phyloP scores from a whole-genome alignment of 2,888 invertebrate genomes.

The Drosophila formosana region DNA sequence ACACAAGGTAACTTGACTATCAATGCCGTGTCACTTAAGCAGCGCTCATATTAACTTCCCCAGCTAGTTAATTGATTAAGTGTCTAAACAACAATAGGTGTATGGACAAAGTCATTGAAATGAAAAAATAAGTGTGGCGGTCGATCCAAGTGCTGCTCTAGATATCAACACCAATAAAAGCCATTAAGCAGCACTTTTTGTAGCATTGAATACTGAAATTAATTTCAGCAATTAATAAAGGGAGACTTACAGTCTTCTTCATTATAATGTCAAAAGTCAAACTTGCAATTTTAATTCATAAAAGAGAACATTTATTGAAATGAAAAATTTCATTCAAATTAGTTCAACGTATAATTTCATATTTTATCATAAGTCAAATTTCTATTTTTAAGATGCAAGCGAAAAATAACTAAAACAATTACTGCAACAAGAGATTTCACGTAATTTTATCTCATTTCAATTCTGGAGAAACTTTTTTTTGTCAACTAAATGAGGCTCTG shows the following conservation, averaged over 20 bases:
- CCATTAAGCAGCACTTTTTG: not conserved
- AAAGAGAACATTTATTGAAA: too few species aligned
- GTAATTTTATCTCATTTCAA: not conserved
- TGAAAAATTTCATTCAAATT: not conserved
- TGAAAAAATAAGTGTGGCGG: not conserved
- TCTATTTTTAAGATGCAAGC: too few species aligned
- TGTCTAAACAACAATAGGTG: not conserved
- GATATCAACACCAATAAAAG: not conserved
- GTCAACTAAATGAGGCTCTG: not conserved
- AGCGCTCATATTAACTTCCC: not conserved
- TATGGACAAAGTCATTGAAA: not conserved
- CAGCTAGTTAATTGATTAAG: conserved; percentile 4
- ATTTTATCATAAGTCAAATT: too few species aligned
- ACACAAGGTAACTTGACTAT: conserved; percentile 13
- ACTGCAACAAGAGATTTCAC: too few species aligned
- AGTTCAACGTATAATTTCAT: not conserved
- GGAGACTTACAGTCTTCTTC: too few species aligned
- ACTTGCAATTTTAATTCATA: too few species aligned
- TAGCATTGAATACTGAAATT: too few species aligned
- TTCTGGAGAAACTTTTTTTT: not conserved
- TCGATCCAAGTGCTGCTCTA: not conserved
- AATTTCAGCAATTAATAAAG: too few species aligned
- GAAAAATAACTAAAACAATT: too few species aligned
- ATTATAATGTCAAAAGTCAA: too few species aligned
- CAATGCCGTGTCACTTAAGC: conserved; percentile 2